Percentiles rank a stretch among this genome's conserved stretches.
phyloP scores from a whole-genome alignment of 2,113 vertebrate genomes.

The Microtus pennsylvanicus region DNA sequence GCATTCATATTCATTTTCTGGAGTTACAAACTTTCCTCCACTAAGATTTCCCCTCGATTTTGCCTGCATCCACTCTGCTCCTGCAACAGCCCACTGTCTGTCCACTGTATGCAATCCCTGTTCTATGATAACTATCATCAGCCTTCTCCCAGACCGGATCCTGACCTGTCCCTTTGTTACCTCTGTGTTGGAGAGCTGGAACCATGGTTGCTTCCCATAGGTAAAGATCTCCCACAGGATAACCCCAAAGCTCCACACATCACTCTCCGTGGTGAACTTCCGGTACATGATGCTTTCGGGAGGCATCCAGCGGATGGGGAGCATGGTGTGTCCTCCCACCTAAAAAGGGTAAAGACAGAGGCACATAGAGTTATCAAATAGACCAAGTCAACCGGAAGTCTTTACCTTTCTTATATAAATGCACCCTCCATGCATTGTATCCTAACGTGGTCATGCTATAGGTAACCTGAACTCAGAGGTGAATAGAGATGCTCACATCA shows the following conservation, averaged over 20 bases:
- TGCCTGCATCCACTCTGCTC: too few species aligned
- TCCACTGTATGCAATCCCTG: background rate
- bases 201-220: conserved; percentile 99
- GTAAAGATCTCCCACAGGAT: conserved; percentile 99
- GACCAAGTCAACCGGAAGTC: background rate
- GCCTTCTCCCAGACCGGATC: background rate
- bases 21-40: background rate
- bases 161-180: conserved; percentile 81
- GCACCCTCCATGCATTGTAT: background rate
- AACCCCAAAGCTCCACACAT: conserved; percentile 98
- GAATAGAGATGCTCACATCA: background rate
- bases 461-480: background rate
- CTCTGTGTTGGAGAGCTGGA: conserved; percentile 99
- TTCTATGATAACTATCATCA: background rate
- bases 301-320: conserved; percentile 99
- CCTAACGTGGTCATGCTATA: background rate
- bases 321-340: conserved; percentile 99
- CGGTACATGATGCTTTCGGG: conserved; percentile 99
- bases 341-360: conserved; percentile 80
- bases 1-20: background rate
- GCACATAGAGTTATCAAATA: conserved; percentile 1
- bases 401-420: background rate
- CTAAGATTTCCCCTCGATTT: background rate
- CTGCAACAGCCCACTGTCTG: background rate
- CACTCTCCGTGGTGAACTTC: conserved; percentile 98